These are phyloP conservation scores for Mesaphorura yosii DNA, from an alignment of 1,140 invertebrate genomes.

Conservation along the genomic window DNA sequence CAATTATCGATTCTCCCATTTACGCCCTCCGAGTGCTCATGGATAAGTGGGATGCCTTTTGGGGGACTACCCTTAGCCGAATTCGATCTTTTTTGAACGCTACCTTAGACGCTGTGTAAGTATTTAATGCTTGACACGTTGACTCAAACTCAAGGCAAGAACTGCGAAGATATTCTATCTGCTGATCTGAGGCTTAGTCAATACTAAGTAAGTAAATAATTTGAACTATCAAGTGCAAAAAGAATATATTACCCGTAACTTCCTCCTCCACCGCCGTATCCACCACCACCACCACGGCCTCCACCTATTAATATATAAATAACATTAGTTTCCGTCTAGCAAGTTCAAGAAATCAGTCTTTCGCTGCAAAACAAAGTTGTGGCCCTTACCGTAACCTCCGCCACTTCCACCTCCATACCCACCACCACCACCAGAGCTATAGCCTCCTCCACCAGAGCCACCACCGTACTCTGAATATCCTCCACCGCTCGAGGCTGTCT, in stretches of 20 bases:
- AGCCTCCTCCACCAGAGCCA: slow-evolving; percentile 19
- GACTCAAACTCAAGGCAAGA: neutral
- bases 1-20: no score
- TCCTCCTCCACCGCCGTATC: slow-evolving; percentile 25
- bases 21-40: no score
- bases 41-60: no score
- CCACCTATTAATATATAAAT: slow-evolving; percentile 7
- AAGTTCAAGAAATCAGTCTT: neutral
- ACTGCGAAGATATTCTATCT: slow-evolving; percentile 1
- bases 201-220: slow-evolving; percentile 16
- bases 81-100: no score
- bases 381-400: slow-evolving; percentile 5
- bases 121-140: slow-evolving; percentile 4
- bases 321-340: neutral
- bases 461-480: slow-evolving; percentile 11
- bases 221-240: slow-evolving; percentile 7
- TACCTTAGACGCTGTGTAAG: slow-evolving; percentile 17
- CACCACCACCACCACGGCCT: slow-evolving; percentile 17
- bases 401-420: slow-evolving; percentile 25
- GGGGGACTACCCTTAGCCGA: no score
- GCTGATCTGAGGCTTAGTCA: neutral
- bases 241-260: slow-evolving; percentile 24
- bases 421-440: slow-evolving; percentile 15
- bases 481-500: neutral
- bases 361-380: slow-evolving; percentile 5